phyloP scores from a whole-genome alignment of 2,113 vertebrate species.

The Hypomesus transpacificus region DNA sequence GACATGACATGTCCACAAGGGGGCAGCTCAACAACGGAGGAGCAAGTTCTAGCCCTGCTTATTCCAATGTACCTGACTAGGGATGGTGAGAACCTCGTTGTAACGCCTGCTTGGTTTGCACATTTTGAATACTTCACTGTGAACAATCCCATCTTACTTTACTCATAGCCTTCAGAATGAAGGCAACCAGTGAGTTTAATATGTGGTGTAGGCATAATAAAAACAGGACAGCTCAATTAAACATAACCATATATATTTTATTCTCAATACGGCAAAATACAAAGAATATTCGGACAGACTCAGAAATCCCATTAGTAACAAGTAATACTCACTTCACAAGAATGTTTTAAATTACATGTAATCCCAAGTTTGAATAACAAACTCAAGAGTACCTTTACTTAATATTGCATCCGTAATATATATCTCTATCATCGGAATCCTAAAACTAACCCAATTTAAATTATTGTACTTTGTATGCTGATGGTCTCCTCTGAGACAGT shows the following conservation, averaged over 20 bases:
- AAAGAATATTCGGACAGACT: constrained; percentile 99
- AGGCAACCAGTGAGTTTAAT: neutral
- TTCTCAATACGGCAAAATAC: constrained; percentile 99
- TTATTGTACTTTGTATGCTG: constrained; percentile 68
- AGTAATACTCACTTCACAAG: constrained; percentile 98
- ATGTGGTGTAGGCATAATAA: neutral
- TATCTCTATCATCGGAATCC: constrained; percentile 69
- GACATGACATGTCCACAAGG: constrained; percentile 39
- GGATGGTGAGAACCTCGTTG: neutral
- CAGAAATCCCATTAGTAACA: constrained; percentile 91
- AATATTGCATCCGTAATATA: constrained; percentile 80
- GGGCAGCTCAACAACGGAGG: constrained; percentile 23
- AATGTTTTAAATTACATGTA: constrained; percentile 79
- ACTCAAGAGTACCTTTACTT: constrained; percentile 90
- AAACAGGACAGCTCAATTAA: constrained; percentile 45
- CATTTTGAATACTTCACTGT: no score
- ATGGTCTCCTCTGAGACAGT: constrained; percentile 55
- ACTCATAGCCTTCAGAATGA: no score
- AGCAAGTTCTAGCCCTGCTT: neutral
- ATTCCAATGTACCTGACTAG: neutral
- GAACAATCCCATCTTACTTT: no score
- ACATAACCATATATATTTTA: constrained; percentile 82
- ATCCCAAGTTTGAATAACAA: constrained; percentile 75
- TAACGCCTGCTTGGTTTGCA: no score
- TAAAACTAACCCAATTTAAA: constrained; percentile 70